Conservation (phyloP, 2,888 invertebrate species). For the Lobophora halterata region DNA sequence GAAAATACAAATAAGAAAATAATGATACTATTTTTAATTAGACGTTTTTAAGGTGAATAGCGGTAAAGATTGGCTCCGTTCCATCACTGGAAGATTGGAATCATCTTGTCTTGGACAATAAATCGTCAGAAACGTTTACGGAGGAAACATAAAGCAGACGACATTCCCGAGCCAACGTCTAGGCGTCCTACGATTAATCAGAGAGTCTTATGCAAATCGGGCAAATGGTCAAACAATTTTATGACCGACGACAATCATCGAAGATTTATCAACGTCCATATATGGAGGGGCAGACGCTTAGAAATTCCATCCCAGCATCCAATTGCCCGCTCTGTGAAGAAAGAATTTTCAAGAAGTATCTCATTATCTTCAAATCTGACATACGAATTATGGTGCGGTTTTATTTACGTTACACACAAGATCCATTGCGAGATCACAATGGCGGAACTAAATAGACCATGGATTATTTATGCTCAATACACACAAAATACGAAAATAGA, state of each 20-base stretch:
- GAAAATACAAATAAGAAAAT: conserved; percentile 54
- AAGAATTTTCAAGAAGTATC: conserved; percentile 51
- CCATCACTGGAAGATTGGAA: conserved; percentile 51
- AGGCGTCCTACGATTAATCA: conserved; percentile 55
- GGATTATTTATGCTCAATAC: conserved; percentile 23
- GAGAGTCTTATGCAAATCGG: conserved; percentile 68
- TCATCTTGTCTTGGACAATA: conserved; percentile 52
- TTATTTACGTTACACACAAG: conserved; percentile 24
- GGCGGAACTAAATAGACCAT: conserved; percentile 29
- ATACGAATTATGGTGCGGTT: conserved; percentile 32
- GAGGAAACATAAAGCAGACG: conserved; percentile 60
- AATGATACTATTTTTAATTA: conserved; percentile 60
- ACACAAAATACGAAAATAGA: conserved; percentile 34
- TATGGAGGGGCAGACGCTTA: conserved; percentile 47
- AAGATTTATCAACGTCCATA: conserved; percentile 59
- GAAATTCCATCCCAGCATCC: conserved; percentile 50
- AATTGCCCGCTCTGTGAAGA: conserved; percentile 47
- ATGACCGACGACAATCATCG: conserved; percentile 50
- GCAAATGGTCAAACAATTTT: conserved; percentile 61
- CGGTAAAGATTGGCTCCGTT: conserved; percentile 51
- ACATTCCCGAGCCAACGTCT: conserved; percentile 55
- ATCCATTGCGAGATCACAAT: conserved; percentile 28
- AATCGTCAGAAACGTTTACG: conserved; percentile 51
- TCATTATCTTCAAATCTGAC: conserved; percentile 35
- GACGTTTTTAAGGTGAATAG: conserved; percentile 59